Evolutionary conservation across 1,140 invertebrate species (phyloP).

Genomic region (Campoletis sonorensis): DNA sequence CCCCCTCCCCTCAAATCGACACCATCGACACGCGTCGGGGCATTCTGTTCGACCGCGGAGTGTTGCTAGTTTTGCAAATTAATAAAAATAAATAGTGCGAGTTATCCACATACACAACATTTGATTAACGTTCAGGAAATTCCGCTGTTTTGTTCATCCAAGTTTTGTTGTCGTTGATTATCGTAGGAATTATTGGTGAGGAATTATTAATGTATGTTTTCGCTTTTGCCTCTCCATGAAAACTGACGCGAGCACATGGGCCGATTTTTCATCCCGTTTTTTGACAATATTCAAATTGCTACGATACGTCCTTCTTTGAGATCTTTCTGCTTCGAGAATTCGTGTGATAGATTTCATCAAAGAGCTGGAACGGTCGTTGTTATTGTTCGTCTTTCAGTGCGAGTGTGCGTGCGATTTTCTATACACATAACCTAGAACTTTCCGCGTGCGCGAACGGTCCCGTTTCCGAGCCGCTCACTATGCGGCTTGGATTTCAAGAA

Average conservation of each 20-base stretch:
- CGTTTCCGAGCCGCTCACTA: too few relatives aligned
- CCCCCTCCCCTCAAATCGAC: too few relatives aligned
- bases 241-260: neutral
- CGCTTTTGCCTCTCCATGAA: neutral
- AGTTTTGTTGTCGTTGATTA: too few relatives aligned
- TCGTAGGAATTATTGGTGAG: too few relatives aligned
- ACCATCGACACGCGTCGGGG: too few relatives aligned
- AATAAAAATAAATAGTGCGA: too few relatives aligned
- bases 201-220: neutral
- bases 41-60: too few relatives aligned
- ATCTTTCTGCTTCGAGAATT: neutral
- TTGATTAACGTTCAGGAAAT: too few relatives aligned
- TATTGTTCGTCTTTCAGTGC: neutral
- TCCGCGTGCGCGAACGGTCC: neutral
- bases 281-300: neutral
- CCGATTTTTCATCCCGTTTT: neutral
- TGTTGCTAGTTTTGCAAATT: too few relatives aligned
- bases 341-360: neutral
- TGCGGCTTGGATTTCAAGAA: neutral
- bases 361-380: neutral
- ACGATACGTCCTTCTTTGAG: neutral
- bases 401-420: neutral
- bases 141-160: too few relatives aligned
- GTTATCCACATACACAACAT: too few relatives aligned
- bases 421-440: neutral